Conservation (phyloP, 2,888 invertebrate genomes). For the Scaptomyza reducta region DNA sequence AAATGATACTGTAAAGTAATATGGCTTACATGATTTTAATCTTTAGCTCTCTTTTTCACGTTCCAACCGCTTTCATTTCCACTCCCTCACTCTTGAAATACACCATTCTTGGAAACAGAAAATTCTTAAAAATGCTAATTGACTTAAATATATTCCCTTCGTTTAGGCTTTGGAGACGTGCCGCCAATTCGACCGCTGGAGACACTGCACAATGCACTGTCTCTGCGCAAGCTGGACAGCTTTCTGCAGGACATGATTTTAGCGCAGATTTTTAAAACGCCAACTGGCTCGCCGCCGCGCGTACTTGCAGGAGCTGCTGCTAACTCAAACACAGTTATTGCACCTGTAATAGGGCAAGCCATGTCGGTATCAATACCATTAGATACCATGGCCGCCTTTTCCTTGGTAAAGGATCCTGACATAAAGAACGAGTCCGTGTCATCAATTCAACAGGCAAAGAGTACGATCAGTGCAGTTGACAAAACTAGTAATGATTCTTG, state of each 20-base stretch:
- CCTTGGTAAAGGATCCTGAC: constrained; percentile 36
- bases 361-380: constrained; percentile 11
- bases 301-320: constrained; percentile 24
- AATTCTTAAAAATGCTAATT: not conserved
- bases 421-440: not conserved
- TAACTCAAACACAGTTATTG: constrained; percentile 15
- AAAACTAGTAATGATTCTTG: not conserved
- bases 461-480: not conserved
- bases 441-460: not conserved
- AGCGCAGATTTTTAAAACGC: constrained; percentile 89
- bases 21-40: constrained; percentile 1
- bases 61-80: not conserved
- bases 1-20: not conserved
- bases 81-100: not conserved
- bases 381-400: constrained; percentile 26
- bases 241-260: constrained; percentile 95
- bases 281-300: constrained; percentile 89
- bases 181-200: constrained; percentile 98
- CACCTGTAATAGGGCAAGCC: not conserved
- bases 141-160: constrained; percentile 72
- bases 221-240: constrained; percentile 94
- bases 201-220: constrained; percentile 98
- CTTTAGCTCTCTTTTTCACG: constrained; percentile 3
- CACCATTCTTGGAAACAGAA: not conserved
- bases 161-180: constrained; percentile 92